Evolutionary conservation across 1,140 invertebrate species (phyloP).

Genomic region (Drosophila eugracilis): DNA sequence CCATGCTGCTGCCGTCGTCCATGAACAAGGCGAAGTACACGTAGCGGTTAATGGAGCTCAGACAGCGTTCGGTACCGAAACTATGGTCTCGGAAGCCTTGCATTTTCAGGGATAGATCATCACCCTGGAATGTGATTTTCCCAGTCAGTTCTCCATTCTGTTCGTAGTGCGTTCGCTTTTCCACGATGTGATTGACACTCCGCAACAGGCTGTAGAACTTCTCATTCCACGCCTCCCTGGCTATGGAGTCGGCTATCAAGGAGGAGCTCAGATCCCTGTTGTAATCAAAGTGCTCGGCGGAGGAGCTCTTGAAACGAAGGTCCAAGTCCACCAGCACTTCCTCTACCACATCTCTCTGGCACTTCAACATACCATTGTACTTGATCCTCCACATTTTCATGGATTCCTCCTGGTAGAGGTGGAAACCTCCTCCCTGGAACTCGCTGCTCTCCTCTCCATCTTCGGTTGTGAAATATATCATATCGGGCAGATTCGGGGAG

Average conservation of each 20-base stretch:
- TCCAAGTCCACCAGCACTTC: slow-evolving; percentile 54
- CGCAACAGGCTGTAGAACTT: slow-evolving; percentile 66
- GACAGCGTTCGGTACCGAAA: slow-evolving; percentile 79
- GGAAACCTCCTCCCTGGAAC: slow-evolving; percentile 71
- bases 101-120: slow-evolving; percentile 8
- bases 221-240: slow-evolving; percentile 78
- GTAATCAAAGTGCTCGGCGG: slow-evolving; percentile 65
- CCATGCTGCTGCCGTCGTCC: slow-evolving; percentile 77
- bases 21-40: slow-evolving; percentile 78
- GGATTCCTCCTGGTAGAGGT: slow-evolving; percentile 66
- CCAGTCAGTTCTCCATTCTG: slow-evolving; percentile 61
- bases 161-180: slow-evolving; percentile 74
- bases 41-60: slow-evolving; percentile 79
- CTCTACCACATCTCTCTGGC: neutral
- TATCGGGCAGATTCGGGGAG: slow-evolving; percentile 71
- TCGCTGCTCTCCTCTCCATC: slow-evolving; percentile 62
- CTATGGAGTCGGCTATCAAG: slow-evolving; percentile 77
- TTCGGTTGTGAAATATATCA: slow-evolving; percentile 75
- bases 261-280: slow-evolving; percentile 74
- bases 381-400: slow-evolving; percentile 71
- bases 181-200: slow-evolving; percentile 63
- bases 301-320: slow-evolving; percentile 55
- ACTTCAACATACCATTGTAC: slow-evolving; percentile 54
- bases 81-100: slow-evolving; percentile 72
- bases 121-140: slow-evolving; percentile 22